These are phyloP conservation scores for Eristalinus aeneus DNA, from an alignment of 2,888 invertebrate genomes.

Conservation along the genomic window DNA sequence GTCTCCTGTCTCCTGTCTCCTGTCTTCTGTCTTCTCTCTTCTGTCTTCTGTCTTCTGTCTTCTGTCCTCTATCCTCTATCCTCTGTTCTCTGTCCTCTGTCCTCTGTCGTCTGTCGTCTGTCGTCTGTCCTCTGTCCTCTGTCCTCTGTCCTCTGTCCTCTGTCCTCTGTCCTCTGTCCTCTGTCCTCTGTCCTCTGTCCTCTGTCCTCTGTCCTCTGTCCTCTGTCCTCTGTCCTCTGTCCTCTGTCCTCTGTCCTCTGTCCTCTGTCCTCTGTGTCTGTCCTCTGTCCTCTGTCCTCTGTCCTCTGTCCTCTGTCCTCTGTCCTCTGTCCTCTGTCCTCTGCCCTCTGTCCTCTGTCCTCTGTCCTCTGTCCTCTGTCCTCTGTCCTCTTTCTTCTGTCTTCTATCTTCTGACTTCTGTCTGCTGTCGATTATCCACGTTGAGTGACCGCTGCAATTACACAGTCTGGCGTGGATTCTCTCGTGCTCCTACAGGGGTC, in stretches of 20 bases:
- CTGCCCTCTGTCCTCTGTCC: background rate
- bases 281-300: background rate
- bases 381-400: background rate
- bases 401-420: background rate
- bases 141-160: background rate
- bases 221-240: background rate
- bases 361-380: background rate
- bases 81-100: background rate
- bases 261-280: background rate
- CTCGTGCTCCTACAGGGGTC: too few relatives aligned
- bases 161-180: background rate
- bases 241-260: background rate
- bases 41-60: background rate
- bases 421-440: too few relatives aligned
- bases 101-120: too few relatives aligned
- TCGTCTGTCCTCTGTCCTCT: too few relatives aligned
- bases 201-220: background rate
- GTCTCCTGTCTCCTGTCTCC: background rate
- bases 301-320: background rate
- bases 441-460: too few relatives aligned
- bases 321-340: background rate
- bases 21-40: background rate
- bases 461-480: too few relatives aligned
- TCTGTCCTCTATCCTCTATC: background rate
- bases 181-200: background rate